Evolutionary conservation across 2,888 invertebrate species (phyloP), one percentile per base, ranked within the genome.

Genomic region (Cephus sareptanus): DNA sequence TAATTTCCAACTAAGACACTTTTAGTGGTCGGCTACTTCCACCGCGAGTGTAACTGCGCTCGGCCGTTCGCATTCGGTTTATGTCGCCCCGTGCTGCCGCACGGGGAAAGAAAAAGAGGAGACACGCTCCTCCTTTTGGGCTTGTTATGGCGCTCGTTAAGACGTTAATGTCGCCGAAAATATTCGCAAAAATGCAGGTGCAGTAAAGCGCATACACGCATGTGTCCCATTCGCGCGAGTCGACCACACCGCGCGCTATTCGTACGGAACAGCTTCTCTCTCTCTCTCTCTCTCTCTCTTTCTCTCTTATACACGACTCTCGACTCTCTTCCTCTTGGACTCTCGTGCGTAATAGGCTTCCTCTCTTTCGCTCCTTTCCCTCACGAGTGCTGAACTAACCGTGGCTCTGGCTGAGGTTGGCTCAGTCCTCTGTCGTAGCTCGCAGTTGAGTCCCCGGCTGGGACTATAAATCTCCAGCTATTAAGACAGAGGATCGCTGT

Each of bases 171-270:
- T 89, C 87, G 84, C 86, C 87, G 86, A 89, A 90, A 90, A 89
- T 90, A 90, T 90, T 90, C 85, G 87, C 86, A 89, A 90, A 90
- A 90, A 89, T 90, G 89, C 91, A 91, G 91, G 90, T 91, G 89
- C 84, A 82, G 85, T 87, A 83, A 85, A 86, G 74, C 76, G 77
- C 76, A 31, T 74, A 69, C 82, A 82, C 79, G 75, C 81, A 74
- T 77, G 77, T 40, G 75, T 78, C 56, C 68, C 31, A 69, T 68
- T 23, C 56, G 40, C 69, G 73, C 82, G 81, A 56, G 23, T 56
- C 56, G 56, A 84, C 84, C 84, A 83, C 82, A 83, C 84, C 78
- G 80, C 78, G 78, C 74, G 82, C 74, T 40, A 76, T 76, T 73
- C 77, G 81, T 77, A 77, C 76, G 79, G 31, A 33, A 23, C 56